Conservation (phyloP, 2,113 vertebrate genomes). For the Isurus oxyrinchus region DNA sequence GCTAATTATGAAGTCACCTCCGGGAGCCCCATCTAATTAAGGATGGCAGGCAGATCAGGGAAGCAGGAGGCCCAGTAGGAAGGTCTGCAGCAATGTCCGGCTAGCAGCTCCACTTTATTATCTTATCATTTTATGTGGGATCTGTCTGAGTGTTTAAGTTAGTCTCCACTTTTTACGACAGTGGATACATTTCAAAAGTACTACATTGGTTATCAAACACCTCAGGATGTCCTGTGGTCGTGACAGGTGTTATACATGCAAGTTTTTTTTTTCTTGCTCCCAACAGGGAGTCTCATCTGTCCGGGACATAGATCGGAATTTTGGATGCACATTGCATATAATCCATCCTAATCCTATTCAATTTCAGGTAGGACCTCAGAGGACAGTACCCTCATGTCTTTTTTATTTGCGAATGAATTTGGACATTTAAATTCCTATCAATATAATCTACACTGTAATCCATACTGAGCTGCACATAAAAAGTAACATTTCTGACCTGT, state of each 20-base stretch:
- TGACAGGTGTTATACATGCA: not conserved
- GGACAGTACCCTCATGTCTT: too few relatives aligned
- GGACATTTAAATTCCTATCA: not conserved
- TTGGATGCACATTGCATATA: not conserved
- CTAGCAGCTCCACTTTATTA: not conserved
- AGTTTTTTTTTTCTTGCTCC: not conserved
- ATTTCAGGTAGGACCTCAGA: not conserved
- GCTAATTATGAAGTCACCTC: not conserved
- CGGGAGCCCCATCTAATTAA: not conserved
- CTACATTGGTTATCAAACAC: not conserved
- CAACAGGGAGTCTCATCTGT: not conserved
- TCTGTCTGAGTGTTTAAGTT: not conserved
- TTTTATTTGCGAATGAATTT: not conserved
- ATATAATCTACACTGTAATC: not conserved
- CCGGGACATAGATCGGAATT: not conserved
- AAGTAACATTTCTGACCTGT: conserved; percentile 25
- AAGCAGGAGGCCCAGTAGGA: not conserved
- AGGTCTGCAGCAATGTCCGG: not conserved
- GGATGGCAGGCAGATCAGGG: not conserved
- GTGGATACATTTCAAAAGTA: not conserved
- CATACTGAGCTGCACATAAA: not conserved
- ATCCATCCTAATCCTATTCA: not conserved
- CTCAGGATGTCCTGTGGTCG: not conserved
- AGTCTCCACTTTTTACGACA: not conserved
- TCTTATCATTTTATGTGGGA: not conserved